These are phyloP conservation scores for Leucophora obtusa DNA, from an alignment of 2,888 invertebrate genomes.

Conservation along the genomic window DNA sequence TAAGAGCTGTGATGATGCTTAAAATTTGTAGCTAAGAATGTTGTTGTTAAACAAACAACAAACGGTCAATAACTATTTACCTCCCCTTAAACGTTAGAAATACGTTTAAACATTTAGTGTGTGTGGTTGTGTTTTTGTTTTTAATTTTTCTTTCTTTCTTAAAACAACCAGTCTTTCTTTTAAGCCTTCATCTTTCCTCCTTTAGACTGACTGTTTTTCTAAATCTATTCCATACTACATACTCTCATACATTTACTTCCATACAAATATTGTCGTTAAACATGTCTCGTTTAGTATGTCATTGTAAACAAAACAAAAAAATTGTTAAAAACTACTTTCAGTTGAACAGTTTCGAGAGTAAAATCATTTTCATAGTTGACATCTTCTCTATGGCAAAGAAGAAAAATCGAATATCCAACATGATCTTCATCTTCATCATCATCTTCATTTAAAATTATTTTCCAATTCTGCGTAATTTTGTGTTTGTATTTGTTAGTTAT, in stretches of 20 bases:
- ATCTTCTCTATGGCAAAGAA: constrained; percentile 36
- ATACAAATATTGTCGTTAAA: constrained; percentile 42
- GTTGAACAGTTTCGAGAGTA: constrained; percentile 67
- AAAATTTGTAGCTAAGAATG: neutral
- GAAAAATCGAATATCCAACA: constrained; percentile 8
- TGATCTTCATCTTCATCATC: constrained; percentile 24
- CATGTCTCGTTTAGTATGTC: constrained; percentile 61
- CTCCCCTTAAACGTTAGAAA: constrained; percentile 31
- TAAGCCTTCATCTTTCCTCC: neutral
- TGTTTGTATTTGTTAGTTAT: constrained; percentile 23
- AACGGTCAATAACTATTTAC: neutral
- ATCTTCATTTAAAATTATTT: constrained; percentile 11
- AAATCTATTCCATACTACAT: no score
- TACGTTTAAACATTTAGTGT: neutral
- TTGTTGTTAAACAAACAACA: neutral
- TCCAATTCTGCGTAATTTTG: constrained; percentile 46
- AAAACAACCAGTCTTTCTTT: neutral
- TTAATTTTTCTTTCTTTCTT: neutral
- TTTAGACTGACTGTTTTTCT: neutral
- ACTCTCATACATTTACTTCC: neutral
- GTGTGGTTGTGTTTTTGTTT: neutral
- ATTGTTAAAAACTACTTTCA: constrained; percentile 65
- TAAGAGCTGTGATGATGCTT: no score
- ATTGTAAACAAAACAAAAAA: constrained; percentile 24
- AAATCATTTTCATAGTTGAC: constrained; percentile 58